These are phyloP conservation scores for Cyaniris semiargus DNA, from an alignment of 2,888 invertebrate genomes.

Conservation along the genomic window DNA sequence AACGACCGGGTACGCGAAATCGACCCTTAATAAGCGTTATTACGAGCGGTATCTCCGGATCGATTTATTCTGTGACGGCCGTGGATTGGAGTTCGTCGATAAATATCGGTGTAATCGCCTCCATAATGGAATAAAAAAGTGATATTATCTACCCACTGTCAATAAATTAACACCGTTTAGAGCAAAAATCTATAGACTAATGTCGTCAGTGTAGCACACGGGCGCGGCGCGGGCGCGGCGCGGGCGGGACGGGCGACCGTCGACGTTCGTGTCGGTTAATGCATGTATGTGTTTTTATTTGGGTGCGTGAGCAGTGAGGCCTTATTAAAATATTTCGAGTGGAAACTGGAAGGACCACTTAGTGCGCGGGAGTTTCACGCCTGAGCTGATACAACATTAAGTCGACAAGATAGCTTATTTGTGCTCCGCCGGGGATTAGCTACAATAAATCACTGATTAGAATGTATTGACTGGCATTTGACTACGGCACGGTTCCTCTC, in stretches of 20 bases:
- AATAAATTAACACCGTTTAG: slow-evolving; percentile 81
- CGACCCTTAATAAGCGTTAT: slow-evolving; percentile 43
- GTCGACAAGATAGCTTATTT: slow-evolving; percentile 81
- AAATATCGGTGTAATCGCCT: slow-evolving; percentile 81
- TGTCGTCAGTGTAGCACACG: slow-evolving; percentile 78
- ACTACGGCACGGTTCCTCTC: slow-evolving; percentile 66
- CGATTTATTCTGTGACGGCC: slow-evolving; percentile 53
- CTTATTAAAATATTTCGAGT: slow-evolving; percentile 81
- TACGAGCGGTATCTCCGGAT: slow-evolving; percentile 49
- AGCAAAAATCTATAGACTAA: slow-evolving; percentile 80
- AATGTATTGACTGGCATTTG: slow-evolving; percentile 79
- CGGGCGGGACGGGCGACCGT: slow-evolving; percentile 62
- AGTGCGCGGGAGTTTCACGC: slow-evolving; percentile 81
- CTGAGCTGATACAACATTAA: slow-evolving; percentile 79
- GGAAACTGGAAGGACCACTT: slow-evolving; percentile 81
- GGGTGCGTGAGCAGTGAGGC: slow-evolving; percentile 78
- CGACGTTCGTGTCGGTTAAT: slow-evolving; percentile 62
- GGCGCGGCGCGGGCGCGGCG: slow-evolving; percentile 61
- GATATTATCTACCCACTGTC: slow-evolving; percentile 81
- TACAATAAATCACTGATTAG: slow-evolving; percentile 80
- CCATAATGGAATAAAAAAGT: slow-evolving; percentile 78
- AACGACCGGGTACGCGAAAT: slow-evolving; percentile 47
- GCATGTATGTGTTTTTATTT: slow-evolving; percentile 76
- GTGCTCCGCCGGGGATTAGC: slow-evolving; percentile 79
- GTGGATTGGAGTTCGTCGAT: slow-evolving; percentile 72